Evolutionary conservation across 92 coral and sea anemone species (phyloP).

Genomic region (Heliopora coerulea): DNA sequence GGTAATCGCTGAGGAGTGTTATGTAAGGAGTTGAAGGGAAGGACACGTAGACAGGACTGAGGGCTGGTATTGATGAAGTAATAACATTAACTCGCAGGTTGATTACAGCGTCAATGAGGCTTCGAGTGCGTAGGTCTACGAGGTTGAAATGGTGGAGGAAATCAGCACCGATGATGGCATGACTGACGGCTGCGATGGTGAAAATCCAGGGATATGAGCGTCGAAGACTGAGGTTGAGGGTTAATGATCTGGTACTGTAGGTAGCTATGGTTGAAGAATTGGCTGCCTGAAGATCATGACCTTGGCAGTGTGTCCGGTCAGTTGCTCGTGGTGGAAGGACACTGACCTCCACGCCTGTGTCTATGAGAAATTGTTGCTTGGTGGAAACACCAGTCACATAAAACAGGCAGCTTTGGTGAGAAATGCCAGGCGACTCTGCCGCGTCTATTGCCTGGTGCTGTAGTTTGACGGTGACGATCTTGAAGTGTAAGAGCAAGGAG

Average conservation of each 20-base stretch:
- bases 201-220: slow-evolving; percentile 29
- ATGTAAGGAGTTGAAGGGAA: slow-evolving; percentile 28
- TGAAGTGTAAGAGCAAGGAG: slow-evolving; percentile 9
- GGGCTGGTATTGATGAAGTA: slow-evolving; percentile 23
- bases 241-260: slow-evolving; percentile 20
- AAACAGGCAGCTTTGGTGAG: slow-evolving; percentile 12
- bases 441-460: slow-evolving; percentile 32
- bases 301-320: not conserved
- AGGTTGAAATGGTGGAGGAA: slow-evolving; percentile 19
- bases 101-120: slow-evolving; percentile 23
- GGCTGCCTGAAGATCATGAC: not conserved
- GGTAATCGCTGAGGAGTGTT: slow-evolving; percentile 7
- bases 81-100: slow-evolving; percentile 11
- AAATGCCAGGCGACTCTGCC: slow-evolving; percentile 16
- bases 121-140: not conserved
- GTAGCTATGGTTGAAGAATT: not conserved
- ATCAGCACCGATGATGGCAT: slow-evolving; percentile 11
- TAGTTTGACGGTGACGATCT: slow-evolving; percentile 8
- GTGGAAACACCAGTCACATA: slow-evolving; percentile 2
- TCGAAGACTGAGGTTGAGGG: slow-evolving; percentile 29
- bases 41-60: slow-evolving; percentile 12
- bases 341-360: slow-evolving; percentile 18
- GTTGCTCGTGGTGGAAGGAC: not conserved
- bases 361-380: not conserved
- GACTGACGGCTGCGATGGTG: slow-evolving; percentile 31